Percentiles rank a stretch among this genome's conserved stretches.
Conservation (phyloP, 1,140 invertebrate species). For the Lasioglossum baleicum region DNA sequence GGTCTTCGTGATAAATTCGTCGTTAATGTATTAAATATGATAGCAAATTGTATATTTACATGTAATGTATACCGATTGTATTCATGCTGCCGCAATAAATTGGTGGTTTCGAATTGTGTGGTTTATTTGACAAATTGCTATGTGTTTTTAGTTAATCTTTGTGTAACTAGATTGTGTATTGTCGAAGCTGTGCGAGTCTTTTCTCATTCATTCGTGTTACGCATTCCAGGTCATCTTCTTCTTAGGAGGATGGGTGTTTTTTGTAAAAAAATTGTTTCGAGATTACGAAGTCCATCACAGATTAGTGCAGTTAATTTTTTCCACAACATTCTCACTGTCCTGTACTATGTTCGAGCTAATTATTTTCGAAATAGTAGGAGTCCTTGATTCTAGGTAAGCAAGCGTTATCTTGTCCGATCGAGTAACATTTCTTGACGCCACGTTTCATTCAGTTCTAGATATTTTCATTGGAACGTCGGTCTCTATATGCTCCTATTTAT, state of each 20-base stretch:
- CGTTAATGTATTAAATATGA: constrained; percentile 8
- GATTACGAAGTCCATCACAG: constrained; percentile 99
- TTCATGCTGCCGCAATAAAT: constrained; percentile 49
- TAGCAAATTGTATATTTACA: background rate
- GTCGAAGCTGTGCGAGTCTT: background rate
- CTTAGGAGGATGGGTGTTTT: constrained; percentile 98
- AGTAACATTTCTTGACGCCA: constrained; percentile 20
- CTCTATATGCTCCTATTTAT: constrained; percentile 95
- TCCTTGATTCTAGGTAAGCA: constrained; percentile 89
- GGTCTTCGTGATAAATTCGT: background rate
- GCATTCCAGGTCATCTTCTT: constrained; percentile 94
- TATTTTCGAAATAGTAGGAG: constrained; percentile 99
- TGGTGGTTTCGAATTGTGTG: constrained; percentile 27
- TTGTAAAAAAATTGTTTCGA: constrained; percentile 98
- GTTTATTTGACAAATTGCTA: constrained; percentile 53
- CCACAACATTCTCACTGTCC: constrained; percentile 97
- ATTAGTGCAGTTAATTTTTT: constrained; percentile 97
- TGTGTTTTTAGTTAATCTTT: constrained; percentile 11
- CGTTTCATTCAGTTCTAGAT: constrained; percentile 88
- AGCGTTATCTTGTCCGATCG: background rate
- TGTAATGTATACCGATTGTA: constrained; percentile 16
- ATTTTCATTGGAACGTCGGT: constrained; percentile 97
- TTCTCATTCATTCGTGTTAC: constrained; percentile 49
- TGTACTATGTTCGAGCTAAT: constrained; percentile 99
- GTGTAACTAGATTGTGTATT: constrained; percentile 5